Evolutionary conservation across 2,888 invertebrate genomes (phyloP), one percentile per base, ranked within the genome.

Genomic region (Pachliopta kotzebuea): DNA sequence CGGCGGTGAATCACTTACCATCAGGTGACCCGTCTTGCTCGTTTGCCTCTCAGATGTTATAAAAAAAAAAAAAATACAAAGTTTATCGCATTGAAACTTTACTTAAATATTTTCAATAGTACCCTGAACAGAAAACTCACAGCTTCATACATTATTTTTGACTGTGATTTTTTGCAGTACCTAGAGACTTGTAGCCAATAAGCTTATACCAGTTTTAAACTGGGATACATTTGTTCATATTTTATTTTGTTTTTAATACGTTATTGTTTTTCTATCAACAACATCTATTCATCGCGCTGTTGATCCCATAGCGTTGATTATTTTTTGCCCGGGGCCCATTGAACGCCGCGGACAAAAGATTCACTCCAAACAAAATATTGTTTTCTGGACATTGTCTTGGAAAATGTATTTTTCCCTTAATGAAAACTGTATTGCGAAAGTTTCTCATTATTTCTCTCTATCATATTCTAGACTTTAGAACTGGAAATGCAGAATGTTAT

Each of bases 301-400:
- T 45, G 45, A 45, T n/a, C 45, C 45, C 18, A 8, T n/a, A n/a
- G 4, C 45, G 45, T n/a, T 45, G 45, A 45, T 45, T 45, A 45
- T 45, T 45, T 55, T 29, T 55, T 23, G 21, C 55, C 29, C n/a
- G 18, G 26, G 55, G 24, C 26, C 55, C 26, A 26, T 55, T 55
- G 26, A 26, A 55, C 29, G 17, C 55, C 17, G 11, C 24, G 55
- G 4, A 55, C 55, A 55, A 55, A 55, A 55, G 55, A 55, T 55
- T 55, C 29, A 55, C 55, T 55, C 24, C 24, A 24, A 29, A 55
- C 26, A 29, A 55, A 55, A 55, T 55, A 55, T 55, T 29, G 29
- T 55, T 29, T 29, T 55, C 29, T 55, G 55, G n/a, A 26, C 55
- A 55, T 29, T 55, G 29, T 55, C 29, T 55, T 52, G 21, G 21